Percentiles rank a stretch among this genome's conserved stretches.
Evolutionary conservation across 1,140 invertebrate species (phyloP).

Genomic region (Cherax destructor): DNA sequence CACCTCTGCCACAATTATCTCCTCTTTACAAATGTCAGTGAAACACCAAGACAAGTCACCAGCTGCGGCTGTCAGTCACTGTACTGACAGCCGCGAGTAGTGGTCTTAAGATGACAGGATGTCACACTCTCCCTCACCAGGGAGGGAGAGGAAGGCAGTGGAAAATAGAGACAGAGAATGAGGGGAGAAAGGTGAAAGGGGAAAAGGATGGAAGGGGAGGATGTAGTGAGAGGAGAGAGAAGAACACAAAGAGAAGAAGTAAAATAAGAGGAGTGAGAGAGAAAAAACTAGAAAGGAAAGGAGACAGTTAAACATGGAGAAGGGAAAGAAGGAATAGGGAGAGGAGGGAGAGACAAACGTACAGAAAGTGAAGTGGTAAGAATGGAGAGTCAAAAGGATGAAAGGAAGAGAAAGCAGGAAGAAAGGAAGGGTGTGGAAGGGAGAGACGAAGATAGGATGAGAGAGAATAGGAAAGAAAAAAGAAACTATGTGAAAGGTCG

Average conservation of each 20-base stretch:
- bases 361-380: not conserved
- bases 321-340: not conserved
- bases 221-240: not conserved
- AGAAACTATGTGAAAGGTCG: too few species aligned
- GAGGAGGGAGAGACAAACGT: not conserved
- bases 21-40: too few species aligned
- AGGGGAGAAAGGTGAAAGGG: too few species aligned
- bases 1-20: too few species aligned
- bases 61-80: too few species aligned
- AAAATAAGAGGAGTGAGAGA: not conserved
- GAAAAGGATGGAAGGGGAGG: too few species aligned
- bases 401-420: constrained; percentile 1
- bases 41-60: too few species aligned
- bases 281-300: not conserved
- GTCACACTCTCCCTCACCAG: too few species aligned
- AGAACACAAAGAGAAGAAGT: not conserved
- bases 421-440: not conserved
- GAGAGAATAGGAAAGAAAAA: not conserved
- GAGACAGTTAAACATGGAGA: not conserved
- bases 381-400: not conserved
- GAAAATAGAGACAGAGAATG: too few species aligned
- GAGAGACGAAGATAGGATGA: not conserved
- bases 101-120: too few species aligned
- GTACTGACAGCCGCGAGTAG: too few species aligned
- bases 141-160: too few species aligned